phyloP scores from a whole-genome alignment of 2,888 invertebrate species.

The Microctonus hyperodae region DNA sequence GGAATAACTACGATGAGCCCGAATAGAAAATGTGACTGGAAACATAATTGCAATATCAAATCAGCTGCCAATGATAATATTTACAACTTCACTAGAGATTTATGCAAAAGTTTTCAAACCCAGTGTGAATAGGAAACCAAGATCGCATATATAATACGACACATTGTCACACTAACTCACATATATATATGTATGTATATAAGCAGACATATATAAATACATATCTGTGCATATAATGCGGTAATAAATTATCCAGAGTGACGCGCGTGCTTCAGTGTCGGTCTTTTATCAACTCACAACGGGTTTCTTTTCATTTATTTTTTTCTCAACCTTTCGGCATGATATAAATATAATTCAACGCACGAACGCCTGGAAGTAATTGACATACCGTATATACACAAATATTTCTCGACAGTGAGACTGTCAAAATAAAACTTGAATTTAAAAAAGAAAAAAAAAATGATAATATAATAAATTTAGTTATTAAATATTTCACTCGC shows the following conservation, averaged over 20 bases:
- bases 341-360: not conserved
- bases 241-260: not conserved
- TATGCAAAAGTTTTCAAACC: not conserved
- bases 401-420: not conserved
- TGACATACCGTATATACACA: not conserved
- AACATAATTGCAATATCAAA: slow-evolving; percentile 1
- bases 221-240: not conserved
- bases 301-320: not conserved
- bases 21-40: not conserved
- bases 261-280: not conserved
- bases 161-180: not conserved
- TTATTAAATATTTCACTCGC: not conserved
- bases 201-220: too few species aligned
- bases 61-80: not conserved
- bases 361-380: not conserved
- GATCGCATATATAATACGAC: not conserved
- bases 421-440: not conserved
- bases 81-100: not conserved
- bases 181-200: too few species aligned
- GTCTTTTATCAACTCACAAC: not conserved
- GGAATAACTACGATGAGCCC: not conserved
- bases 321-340: not conserved
- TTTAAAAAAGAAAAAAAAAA: too few species aligned
- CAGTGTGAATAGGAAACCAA: not conserved
- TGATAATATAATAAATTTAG: not conserved